Conservation (phyloP, 2,797 vertebrate genomes). For the Sebastes goodei region DNA sequence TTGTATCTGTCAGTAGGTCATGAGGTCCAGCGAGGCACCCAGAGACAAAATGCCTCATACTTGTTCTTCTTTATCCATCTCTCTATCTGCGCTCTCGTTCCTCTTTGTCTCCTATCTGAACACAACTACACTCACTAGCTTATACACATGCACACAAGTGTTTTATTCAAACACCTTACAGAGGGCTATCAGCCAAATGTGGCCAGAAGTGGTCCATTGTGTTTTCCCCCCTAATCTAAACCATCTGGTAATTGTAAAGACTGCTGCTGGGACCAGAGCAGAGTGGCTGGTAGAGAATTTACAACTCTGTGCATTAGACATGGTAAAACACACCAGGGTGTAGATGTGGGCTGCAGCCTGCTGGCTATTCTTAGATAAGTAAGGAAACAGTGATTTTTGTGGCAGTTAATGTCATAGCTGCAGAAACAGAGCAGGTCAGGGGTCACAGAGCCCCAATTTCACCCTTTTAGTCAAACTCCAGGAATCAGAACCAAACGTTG, state of each 20-base stretch:
- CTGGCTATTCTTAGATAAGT: constrained; percentile 29
- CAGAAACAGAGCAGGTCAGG: constrained; percentile 16
- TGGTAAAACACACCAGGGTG: constrained; percentile 38
- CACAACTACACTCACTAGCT: not conserved
- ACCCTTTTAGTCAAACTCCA: constrained; percentile 19
- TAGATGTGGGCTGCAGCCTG: constrained; percentile 13
- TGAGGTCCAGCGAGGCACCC: not conserved
- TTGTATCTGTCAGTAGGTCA: not conserved
- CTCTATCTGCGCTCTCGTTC: not conserved
- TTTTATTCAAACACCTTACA: constrained; percentile 1
- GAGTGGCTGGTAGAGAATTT: constrained; percentile 45
- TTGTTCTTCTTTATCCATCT: not conserved
- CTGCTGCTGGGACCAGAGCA: constrained; percentile 22
- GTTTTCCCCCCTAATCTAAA: constrained; percentile 44
- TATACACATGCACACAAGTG: not conserved
- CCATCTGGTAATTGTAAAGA: constrained; percentile 50
- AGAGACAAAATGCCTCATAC: not conserved
- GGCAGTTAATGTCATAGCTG: constrained; percentile 8
- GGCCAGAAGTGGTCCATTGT: constrained; percentile 51
- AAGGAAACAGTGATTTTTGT: constrained; percentile 27
- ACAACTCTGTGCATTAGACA: constrained; percentile 54
- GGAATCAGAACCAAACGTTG: constrained; percentile 5
- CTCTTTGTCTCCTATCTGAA: constrained; percentile 1
- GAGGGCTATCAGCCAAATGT: constrained; percentile 21
- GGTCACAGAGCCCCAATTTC: constrained; percentile 30